Conservation (phyloP, 2,797 vertebrate genomes). For the Dicrostonyx torquatus region DNA sequence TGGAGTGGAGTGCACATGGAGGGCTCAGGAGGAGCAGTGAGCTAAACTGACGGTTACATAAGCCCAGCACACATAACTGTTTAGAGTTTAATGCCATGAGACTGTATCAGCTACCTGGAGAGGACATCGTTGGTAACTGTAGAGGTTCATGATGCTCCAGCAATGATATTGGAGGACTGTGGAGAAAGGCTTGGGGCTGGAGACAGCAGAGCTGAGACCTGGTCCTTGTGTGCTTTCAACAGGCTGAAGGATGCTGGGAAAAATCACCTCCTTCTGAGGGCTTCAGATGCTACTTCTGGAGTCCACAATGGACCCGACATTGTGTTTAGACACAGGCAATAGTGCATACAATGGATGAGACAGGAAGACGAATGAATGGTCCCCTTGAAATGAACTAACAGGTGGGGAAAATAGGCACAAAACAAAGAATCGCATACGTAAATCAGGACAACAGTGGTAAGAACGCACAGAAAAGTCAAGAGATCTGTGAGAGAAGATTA, state of each 20-base stretch:
- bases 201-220: not conserved
- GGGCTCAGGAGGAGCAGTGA: not conserved
- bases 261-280: not conserved
- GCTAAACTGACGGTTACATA: not conserved
- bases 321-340: not conserved
- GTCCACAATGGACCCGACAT: not conserved
- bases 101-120: not conserved
- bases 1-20: not conserved
- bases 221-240: not conserved
- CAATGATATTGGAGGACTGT: not conserved
- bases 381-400: not conserved
- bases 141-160: not conserved
- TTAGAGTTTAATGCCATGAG: not conserved
- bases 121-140: not conserved
- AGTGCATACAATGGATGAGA: not conserved
- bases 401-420: not conserved
- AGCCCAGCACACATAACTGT: not conserved
- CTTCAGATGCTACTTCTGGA: not conserved
- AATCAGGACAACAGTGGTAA: not conserved
- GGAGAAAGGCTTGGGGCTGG: not conserved
- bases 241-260: not conserved
- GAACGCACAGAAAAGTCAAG: not conserved
- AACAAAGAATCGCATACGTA: conserved; percentile 13
- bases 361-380: not conserved
- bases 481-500: not conserved